Evolutionary conservation across 92 coral and sea anemone species (phyloP).

Genomic region (Palythoa heliodiscus): DNA sequence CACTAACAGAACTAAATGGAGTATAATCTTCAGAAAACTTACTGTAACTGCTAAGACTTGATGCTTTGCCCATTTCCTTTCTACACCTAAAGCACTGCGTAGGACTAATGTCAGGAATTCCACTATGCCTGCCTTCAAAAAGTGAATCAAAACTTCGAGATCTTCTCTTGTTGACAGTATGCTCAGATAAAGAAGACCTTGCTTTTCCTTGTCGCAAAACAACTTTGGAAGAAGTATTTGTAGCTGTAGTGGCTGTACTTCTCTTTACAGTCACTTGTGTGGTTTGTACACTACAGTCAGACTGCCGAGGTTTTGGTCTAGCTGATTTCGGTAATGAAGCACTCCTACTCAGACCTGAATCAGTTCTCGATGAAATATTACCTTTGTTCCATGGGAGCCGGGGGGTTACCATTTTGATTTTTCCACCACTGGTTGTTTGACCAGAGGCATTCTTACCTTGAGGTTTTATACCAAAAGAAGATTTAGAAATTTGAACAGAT

Average conservation of each 20-base stretch:
- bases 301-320: conserved; percentile 56
- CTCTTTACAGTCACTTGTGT: conserved; percentile 23
- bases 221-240: conserved; percentile 59
- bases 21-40: conserved; percentile 75
- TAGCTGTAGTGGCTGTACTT: conserved; percentile 17
- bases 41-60: conserved; percentile 72
- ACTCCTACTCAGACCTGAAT: conserved; percentile 66
- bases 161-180: conserved; percentile 64
- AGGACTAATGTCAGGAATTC: conserved; percentile 64
- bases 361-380: conserved; percentile 70
- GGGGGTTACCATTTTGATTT: conserved; percentile 82
- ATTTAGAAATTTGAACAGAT: conserved; percentile 12
- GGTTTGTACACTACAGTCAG: conserved; percentile 51
- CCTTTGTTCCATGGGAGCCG: conserved; percentile 85
- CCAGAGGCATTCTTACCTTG: conserved; percentile 62
- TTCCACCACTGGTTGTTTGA: conserved; percentile 62
- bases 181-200: conserved; percentile 57
- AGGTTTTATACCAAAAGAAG: conserved; percentile 29
- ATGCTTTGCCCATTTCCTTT: conserved; percentile 74
- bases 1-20: conserved; percentile 79
- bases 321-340: conserved; percentile 52
- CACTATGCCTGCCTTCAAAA: conserved; percentile 58
- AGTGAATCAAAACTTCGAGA: conserved; percentile 87
- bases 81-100: conserved; percentile 85
- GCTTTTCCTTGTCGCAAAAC: conserved; percentile 67